phyloP scores from a whole-genome alignment of 2,797 vertebrate genomes.

The Coluber constrictor region DNA sequence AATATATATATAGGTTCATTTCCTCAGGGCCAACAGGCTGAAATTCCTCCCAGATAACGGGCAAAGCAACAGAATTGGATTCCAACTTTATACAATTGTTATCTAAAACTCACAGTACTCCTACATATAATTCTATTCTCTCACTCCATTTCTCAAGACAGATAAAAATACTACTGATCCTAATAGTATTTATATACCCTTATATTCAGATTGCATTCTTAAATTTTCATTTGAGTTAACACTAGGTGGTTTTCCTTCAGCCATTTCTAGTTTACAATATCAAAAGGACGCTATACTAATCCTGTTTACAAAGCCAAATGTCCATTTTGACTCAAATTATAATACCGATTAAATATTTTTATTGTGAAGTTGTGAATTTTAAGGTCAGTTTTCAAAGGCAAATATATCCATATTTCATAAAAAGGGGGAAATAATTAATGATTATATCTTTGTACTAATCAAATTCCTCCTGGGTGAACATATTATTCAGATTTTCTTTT shows the following conservation, averaged over 20 bases:
- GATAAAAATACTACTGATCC: neutral
- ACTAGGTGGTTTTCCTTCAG: neutral
- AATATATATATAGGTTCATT: neutral
- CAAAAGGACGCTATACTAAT: neutral
- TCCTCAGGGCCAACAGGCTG: neutral
- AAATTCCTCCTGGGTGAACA: conserved; percentile 43
- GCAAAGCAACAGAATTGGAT: neutral
- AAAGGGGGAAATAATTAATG: conserved; percentile 33
- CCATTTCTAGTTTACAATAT: neutral
- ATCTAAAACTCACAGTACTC: neutral
- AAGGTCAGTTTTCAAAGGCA: neutral
- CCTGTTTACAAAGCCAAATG: neutral
- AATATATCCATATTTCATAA: neutral
- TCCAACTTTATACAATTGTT: neutral
- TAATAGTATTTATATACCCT: neutral
- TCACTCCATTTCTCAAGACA: neutral
- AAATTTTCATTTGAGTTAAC: neutral
- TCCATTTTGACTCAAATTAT: neutral
- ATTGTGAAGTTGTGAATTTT: neutral
- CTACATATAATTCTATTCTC: neutral
- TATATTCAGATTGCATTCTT: neutral
- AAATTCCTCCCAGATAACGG: neutral
- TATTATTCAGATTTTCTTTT: conserved; percentile 49
- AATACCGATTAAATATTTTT: neutral
- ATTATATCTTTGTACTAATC: conserved; percentile 30